These are phyloP conservation scores for Tetragnatha montana DNA, from an alignment of 2,888 invertebrate species.

Conservation along the genomic window DNA sequence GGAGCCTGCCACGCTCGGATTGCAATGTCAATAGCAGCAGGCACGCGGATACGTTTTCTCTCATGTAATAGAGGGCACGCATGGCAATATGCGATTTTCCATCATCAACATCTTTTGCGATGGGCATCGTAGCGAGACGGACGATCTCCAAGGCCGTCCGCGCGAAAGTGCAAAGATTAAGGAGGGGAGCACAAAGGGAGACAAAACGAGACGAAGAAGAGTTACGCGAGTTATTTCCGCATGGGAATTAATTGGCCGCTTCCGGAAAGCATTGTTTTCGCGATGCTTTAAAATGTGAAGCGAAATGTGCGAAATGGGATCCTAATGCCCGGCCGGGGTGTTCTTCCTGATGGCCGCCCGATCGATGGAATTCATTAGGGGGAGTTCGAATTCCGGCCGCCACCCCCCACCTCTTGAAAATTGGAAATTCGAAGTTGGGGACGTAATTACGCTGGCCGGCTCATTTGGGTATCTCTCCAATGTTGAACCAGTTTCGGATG, in stretches of 20 bases:
- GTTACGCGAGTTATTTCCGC: conserved; percentile 31
- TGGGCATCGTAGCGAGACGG: conserved; percentile 53
- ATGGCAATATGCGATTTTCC: conserved; percentile 15
- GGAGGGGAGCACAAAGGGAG: conserved; percentile 11
- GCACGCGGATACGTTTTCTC: conserved; percentile 56
- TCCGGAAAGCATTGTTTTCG: conserved; percentile 12
- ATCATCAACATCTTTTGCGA: conserved; percentile 38
- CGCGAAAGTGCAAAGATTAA: conserved; percentile 34
- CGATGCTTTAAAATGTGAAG: not conserved
- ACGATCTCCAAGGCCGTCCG: conserved; percentile 52
- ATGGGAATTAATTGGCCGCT: conserved; percentile 18
- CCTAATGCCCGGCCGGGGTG: no score
- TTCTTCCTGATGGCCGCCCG: no score
- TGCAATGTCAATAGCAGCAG: conserved; percentile 52
- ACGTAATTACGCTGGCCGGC: no score
- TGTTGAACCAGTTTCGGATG: no score
- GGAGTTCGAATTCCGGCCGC: no score
- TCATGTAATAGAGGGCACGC: not conserved
- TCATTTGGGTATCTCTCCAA: no score
- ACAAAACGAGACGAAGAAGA: conserved; percentile 30
- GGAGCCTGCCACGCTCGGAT: conserved; percentile 51
- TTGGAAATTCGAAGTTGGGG: no score
- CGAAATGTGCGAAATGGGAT: not conserved
- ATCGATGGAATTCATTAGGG: no score
- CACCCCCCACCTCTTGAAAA: no score